A percentile compares a stretch with the other conserved stretches of the same genome.
These are phyloP conservation scores for Drosophila prolongata DNA, from an alignment of 2,888 invertebrate species.

Conservation along the genomic window DNA sequence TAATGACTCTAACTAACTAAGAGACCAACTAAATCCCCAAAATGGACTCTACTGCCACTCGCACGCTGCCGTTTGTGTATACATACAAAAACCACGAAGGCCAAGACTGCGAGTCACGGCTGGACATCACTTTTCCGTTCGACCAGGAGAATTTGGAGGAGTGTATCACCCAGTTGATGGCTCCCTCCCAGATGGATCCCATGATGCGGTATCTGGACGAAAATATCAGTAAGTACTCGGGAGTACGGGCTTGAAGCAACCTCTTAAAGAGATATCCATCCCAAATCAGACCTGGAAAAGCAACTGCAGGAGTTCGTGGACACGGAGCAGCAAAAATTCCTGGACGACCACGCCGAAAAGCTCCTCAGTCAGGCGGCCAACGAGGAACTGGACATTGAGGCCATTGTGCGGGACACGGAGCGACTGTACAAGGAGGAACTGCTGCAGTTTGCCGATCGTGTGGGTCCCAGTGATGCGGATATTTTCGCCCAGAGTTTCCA, in stretches of 20 bases:
- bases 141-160: conserved; percentile 78
- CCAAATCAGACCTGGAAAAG: conserved; percentile 65
- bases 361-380: conserved; percentile 87
- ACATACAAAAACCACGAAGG: conserved; percentile 80
- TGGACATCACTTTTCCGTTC: conserved; percentile 78
- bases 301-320: conserved; percentile 87
- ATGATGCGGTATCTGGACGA: conserved; percentile 83
- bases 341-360: conserved; percentile 88
- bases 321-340: conserved; percentile 88
- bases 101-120: conserved; percentile 52
- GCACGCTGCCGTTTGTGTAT: conserved; percentile 75
- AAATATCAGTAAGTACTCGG: conserved; percentile 66
- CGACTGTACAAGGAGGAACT: conserved; percentile 92
- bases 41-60: conserved; percentile 53
- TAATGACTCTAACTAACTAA: conserved; percentile 32
- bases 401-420: conserved; percentile 91
- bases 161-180: conserved; percentile 76
- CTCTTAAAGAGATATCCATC: not conserved
- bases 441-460: conserved; percentile 92
- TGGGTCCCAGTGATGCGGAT: conserved; percentile 93
- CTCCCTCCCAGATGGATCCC: conserved; percentile 78
- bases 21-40: not conserved
- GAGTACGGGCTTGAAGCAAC: not conserved
- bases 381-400: conserved; percentile 89
- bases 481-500: conserved; percentile 86